A percentile compares a stretch with the other conserved stretches of the same genome.
Conservation (phyloP, 2,113 vertebrate species). For the Corythaeola cristata region DNA sequence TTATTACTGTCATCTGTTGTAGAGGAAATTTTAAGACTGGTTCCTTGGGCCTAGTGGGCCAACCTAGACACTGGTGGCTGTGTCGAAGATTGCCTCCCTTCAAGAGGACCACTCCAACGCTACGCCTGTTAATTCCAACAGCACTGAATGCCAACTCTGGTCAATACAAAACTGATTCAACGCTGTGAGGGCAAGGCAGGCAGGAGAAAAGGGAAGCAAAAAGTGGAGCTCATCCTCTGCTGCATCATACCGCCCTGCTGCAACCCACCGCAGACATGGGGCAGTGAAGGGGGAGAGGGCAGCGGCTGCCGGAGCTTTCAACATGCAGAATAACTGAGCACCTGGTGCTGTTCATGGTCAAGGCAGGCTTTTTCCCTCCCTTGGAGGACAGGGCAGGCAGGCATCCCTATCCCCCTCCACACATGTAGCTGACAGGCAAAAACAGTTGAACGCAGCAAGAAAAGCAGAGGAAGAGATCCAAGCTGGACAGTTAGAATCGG, state of each 20-base stretch:
- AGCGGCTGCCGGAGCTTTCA: not conserved
- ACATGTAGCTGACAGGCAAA: not conserved
- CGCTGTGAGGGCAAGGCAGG: not conserved
- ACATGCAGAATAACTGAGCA: not conserved
- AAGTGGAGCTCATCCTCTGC: not conserved
- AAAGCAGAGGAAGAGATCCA: not conserved
- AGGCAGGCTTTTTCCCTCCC: not conserved
- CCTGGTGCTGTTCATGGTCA: not conserved
- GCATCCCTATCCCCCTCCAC: not conserved
- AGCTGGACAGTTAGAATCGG: not conserved
- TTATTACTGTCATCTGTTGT: not conserved
- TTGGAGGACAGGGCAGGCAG: not conserved
- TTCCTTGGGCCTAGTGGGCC: not conserved
- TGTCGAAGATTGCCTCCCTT: not conserved
- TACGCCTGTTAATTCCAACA: not conserved
- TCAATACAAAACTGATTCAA: not conserved
- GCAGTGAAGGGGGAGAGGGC: rapidly evolving
- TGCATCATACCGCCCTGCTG: not conserved
- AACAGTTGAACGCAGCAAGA: not conserved
- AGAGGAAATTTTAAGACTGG: not conserved
- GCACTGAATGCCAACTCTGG: not conserved
- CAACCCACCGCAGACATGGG: rapidly evolving
- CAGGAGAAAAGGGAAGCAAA: not conserved
- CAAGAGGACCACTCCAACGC: not conserved
- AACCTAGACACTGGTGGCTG: not conserved